Evolutionary conservation across 2,888 invertebrate species (phyloP), one percentile per base, ranked within the genome.

Genomic region (Amblyjoppa proteus): DNA sequence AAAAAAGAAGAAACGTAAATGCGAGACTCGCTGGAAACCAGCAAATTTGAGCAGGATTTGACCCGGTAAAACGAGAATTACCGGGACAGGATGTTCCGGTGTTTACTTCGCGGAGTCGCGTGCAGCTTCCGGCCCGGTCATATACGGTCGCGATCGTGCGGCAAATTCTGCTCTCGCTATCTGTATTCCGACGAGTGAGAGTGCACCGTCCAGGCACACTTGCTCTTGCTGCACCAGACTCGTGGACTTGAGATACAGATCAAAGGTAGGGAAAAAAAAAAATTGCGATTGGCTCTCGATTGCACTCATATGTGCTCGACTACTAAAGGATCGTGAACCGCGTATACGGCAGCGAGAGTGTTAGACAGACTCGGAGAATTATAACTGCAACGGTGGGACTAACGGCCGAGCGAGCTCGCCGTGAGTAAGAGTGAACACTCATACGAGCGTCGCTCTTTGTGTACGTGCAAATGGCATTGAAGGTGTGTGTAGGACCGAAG

Each of bases 341-440:
- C 31, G 64, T 49, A 38, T 69, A 61, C 58, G 69, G 49, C 56
- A 56, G 69, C 69, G 61, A 61, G 45, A 75, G 68, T 34, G 58
- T 75, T 49, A 34, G 25, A 75, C 28, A 70, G 49, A 34, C 69
- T 58, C 75, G 38, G 74, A 69, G 69, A 76, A 66, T 76, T 25
- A 20, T 38, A 41, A 25, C n/a, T 68, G 2, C 16, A 70, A 31
- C 31, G 13, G 41, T 16, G 73, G n/a, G 11, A 20, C 49, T 64
- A 79, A 79, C 64, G 70, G 73, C 79, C 51, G 64, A 79, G 66
- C 76, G 64, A 28, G 51, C 70, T 69, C 83, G 28, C 41, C 34
- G 70, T 79, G 70, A 82, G 71, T 77, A 56, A 79, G 83, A 75
- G 79, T 80, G 69, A 80, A 61, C 79, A 70, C 75, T 53, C 64